Percentiles rank a stretch among this genome's conserved stretches.
Conservation (phyloP, 2,797 vertebrate genomes). For the Syngnathus rostellatus region DNA sequence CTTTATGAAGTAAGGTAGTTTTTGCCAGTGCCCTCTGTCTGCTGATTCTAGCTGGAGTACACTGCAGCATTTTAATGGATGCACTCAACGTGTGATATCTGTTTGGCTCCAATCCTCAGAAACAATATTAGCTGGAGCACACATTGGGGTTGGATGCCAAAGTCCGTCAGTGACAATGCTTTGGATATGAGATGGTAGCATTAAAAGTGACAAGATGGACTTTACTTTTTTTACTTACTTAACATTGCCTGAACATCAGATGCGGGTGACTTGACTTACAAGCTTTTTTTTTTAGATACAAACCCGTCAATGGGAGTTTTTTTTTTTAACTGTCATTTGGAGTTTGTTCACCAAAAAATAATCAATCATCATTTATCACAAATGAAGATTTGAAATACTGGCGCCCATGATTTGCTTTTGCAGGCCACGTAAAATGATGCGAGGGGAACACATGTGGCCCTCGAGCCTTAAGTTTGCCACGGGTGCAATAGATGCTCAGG, state of each 20-base stretch:
- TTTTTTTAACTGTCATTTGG: too few species aligned
- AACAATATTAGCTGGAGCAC: conserved; percentile 20
- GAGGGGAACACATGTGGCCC: too few species aligned
- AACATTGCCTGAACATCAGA: too few species aligned
- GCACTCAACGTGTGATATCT: conserved; percentile 49
- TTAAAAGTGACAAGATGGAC: neutral
- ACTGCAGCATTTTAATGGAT: conserved; percentile 55
- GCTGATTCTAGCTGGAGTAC: conserved; percentile 57
- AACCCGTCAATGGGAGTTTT: too few species aligned
- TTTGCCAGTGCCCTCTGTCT: conserved; percentile 55
- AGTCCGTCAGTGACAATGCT: conserved; percentile 18
- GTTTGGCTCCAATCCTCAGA: conserved; percentile 41
- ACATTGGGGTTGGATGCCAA: conserved; percentile 42
- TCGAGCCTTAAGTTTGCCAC: too few species aligned
- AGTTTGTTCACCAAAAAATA: too few species aligned
- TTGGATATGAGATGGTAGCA: neutral
- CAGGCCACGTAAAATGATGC: too few species aligned
- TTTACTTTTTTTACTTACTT: neutral
- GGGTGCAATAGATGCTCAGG: neutral
- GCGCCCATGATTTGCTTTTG: too few species aligned
- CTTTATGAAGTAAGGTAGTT: conserved; percentile 62
- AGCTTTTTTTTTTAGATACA: too few species aligned
- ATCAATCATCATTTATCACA: too few species aligned
- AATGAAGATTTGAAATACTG: too few species aligned
- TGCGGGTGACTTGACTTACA: too few species aligned